phyloP scores from a whole-genome alignment of 2,888 invertebrate genomes.

The Cybosia mesomella region DNA sequence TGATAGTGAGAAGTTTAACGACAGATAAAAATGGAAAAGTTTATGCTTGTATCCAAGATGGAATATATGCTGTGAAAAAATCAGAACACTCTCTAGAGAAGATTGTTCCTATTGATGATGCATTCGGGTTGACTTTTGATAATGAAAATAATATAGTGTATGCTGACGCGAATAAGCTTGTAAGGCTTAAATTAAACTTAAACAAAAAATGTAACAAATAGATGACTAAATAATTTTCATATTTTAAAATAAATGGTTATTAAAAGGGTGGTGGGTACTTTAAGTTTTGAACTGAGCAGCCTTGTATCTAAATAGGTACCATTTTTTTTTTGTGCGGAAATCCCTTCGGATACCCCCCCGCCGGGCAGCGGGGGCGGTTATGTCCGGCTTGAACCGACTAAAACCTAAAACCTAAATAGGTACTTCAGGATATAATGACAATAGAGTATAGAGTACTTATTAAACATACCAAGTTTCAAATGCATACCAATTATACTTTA shows the following conservation, averaged over 20 bases:
- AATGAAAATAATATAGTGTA: conserved; percentile 72
- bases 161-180: conserved; percentile 61
- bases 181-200: conserved; percentile 56
- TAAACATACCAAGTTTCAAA: no score
- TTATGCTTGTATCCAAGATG: conserved; percentile 65
- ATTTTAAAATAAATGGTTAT: background rate
- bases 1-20: conserved; percentile 61
- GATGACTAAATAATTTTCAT: background rate
- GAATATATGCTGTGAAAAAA: conserved; percentile 67
- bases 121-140: conserved; percentile 75
- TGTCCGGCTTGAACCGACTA: no score
- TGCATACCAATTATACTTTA: no score
- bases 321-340: no score
- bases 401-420: no score
- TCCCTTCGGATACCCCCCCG: no score
- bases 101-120: conserved; percentile 62
- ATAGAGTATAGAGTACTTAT: no score
- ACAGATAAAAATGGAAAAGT: conserved; percentile 65
- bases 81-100: conserved; percentile 53
- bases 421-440: no score
- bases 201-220: conserved; percentile 52
- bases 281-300: background rate
- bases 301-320: background rate
- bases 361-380: no score
- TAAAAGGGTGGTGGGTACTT: background rate